Evolutionary conservation across 2,888 invertebrate species (phyloP), one percentile per base, ranked within the genome.

Genomic region (Balanococcus diminutus): DNA sequence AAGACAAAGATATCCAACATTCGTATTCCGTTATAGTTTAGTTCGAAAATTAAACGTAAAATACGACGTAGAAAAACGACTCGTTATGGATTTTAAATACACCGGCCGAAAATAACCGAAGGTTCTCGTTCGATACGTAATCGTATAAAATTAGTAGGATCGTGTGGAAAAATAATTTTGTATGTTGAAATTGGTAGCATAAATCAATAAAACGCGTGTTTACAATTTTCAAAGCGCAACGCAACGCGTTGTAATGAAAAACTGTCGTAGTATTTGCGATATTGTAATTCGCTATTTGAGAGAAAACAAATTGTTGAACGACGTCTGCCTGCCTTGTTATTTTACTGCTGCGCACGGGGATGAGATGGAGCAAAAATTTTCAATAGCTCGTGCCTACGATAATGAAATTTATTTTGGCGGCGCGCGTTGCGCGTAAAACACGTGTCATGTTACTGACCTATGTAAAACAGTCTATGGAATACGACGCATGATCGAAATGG

Each of bases 361-460:
- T 14, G 11, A 14, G 11, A 42, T 14, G 9, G 11, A 2, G 46
- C 16, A 46, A 25, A 25, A 61, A 61, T 61, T 61, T 61, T 61
- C 61, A 1, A 25, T 22, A 9, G 61, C 61, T 61, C 61, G 61
- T 61, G 61, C 25, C 61, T 61, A 22, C 22, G 61, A 25, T 61
- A 61, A 61, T 61, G 61, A 61, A 61, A 25, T 61, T 61, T 61
- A 61, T 61, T 25, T 25, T 22, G 9, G 61, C 46, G n/a, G n/a
- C 46, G n/a, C 46, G 46, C 46, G 46, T n/a, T 46, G 46, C 46
- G 61, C 61, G 22, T 25, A 25, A 61, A 61, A 61, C 61, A 61
- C 61, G 61, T 61, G 61, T 61, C 61, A 61, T 61, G 61, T 61
- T 25, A 61, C 61, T 61, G 61, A 61, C 61, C 61, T 61, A 61